phyloP scores from a whole-genome alignment of 2,888 invertebrate species.

The Nudaria mundana region DNA sequence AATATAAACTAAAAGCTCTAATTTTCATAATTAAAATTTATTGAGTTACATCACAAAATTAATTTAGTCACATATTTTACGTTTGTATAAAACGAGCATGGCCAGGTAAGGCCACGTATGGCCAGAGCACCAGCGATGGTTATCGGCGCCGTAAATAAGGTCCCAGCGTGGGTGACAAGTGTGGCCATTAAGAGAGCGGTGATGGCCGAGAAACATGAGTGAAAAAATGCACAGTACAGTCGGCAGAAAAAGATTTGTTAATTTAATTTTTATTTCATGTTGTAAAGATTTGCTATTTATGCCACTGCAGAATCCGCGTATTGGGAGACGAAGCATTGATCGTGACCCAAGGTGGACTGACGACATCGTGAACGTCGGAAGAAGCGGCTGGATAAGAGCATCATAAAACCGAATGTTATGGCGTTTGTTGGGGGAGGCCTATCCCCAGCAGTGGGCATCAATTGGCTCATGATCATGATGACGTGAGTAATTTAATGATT shows the following conservation, averaged over 20 bases:
- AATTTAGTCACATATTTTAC: slow-evolving; percentile 12
- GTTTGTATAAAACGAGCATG: slow-evolving; percentile 5
- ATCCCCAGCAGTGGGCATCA: too few species aligned
- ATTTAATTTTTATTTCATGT: neutral
- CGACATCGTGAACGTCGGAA: too few species aligned
- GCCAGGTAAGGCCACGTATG: slow-evolving; percentile 19
- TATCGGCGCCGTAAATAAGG: slow-evolving; percentile 69
- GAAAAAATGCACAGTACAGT: slow-evolving; percentile 17
- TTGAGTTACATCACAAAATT: slow-evolving; percentile 20
- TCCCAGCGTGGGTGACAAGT: slow-evolving; percentile 56
- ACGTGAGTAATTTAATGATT: too few species aligned
- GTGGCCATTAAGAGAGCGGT: slow-evolving; percentile 58
- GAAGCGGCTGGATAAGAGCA: too few species aligned
- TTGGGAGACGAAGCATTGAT: too few species aligned
- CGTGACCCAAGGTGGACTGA: too few species aligned
- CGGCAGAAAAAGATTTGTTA: slow-evolving; percentile 29
- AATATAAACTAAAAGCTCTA: too few species aligned
- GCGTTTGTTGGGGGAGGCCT: too few species aligned
- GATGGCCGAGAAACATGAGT: slow-evolving; percentile 27
- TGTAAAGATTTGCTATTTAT: neutral
- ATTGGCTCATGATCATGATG: too few species aligned
- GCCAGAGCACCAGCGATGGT: slow-evolving; percentile 40
- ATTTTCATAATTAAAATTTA: too few species aligned
- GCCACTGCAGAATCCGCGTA: too few species aligned
- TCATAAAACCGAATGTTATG: too few species aligned